These are phyloP conservation scores for Acronicta alni DNA, from an alignment of 2,888 invertebrate genomes.

Conservation along the genomic window DNA sequence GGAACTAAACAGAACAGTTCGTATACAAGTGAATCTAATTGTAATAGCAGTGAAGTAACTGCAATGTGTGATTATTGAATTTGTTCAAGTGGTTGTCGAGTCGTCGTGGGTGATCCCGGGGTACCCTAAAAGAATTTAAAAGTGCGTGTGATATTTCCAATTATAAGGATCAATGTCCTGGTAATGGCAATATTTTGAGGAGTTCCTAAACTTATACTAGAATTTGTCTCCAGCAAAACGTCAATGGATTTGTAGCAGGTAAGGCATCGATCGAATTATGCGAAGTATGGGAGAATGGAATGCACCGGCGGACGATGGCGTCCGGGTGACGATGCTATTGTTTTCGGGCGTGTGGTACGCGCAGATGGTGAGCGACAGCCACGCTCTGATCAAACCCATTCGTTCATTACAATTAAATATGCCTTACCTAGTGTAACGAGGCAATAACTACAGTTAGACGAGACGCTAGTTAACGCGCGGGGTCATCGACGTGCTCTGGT, in stretches of 20 bases:
- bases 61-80: slow-evolving; percentile 41
- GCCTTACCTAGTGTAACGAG: slow-evolving; percentile 43
- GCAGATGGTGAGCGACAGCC: slow-evolving; percentile 19
- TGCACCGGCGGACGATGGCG: slow-evolving; percentile 61
- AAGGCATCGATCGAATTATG: slow-evolving; percentile 56
- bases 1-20: slow-evolving; percentile 11
- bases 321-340: slow-evolving; percentile 54
- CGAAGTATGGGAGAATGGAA: slow-evolving; percentile 62
- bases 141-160: slow-evolving; percentile 54
- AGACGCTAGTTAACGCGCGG: slow-evolving; percentile 45
- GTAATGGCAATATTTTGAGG: slow-evolving; percentile 39
- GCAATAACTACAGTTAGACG: slow-evolving; percentile 55
- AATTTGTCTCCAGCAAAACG: slow-evolving; percentile 37
- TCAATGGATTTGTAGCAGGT: slow-evolving; percentile 82
- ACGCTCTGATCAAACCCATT: slow-evolving; percentile 18
- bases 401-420: slow-evolving; percentile 34
- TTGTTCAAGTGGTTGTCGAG: slow-evolving; percentile 53
- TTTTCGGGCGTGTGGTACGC: slow-evolving; percentile 50
- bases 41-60: slow-evolving; percentile 12
- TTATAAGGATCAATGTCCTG: slow-evolving; percentile 33
- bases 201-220: slow-evolving; percentile 17
- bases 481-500: slow-evolving; percentile 53
- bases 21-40: slow-evolving; percentile 15
- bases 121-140: slow-evolving; percentile 59
- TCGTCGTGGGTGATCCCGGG: slow-evolving; percentile 64